A percentile compares a stretch with the other conserved stretches of the same genome.
Evolutionary conservation across 1,140 invertebrate species (phyloP).

Genomic region (Eriocheir sinensis): DNA sequence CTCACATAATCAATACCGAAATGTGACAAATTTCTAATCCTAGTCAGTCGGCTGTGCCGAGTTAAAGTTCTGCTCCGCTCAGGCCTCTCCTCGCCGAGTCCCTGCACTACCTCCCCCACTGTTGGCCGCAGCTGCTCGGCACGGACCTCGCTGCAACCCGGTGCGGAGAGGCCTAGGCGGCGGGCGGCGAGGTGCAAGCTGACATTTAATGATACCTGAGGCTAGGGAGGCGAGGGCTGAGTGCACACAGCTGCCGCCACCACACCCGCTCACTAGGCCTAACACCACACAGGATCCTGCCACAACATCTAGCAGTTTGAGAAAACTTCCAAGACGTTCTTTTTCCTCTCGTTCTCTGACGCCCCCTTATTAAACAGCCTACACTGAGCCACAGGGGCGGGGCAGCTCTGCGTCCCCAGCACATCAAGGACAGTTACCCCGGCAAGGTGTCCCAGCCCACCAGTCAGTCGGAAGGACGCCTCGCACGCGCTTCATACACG

Average conservation of each 20-base stretch:
- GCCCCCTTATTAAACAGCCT: neutral
- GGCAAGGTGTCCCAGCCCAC: neutral
- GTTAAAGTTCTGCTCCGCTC: neutral
- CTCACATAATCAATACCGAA: constrained; percentile 55
- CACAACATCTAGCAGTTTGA: neutral
- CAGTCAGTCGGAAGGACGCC: neutral
- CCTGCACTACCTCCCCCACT: neutral
- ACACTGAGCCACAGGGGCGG: neutral
- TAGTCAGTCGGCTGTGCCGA: neutral
- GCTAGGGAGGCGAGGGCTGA: neutral
- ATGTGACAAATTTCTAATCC: neutral
- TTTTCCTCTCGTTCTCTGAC: neutral
- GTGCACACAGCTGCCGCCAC: constrained; percentile 36
- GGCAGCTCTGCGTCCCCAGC: neutral
- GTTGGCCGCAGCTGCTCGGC: neutral
- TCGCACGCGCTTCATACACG: neutral
- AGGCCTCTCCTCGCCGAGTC: neutral
- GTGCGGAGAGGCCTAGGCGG: constrained; percentile 2
- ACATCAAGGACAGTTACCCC: too few species aligned
- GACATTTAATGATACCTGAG: constrained; percentile 27
- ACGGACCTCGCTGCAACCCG: neutral
- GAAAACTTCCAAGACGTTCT: neutral
- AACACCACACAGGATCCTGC: neutral
- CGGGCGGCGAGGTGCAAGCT: constrained; percentile 25
- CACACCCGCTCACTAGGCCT: constrained; percentile 34